Base-by-base conservation (phyloP, 92 coral and sea anemone genomes). In the Pocillopora grandis region DNA sequence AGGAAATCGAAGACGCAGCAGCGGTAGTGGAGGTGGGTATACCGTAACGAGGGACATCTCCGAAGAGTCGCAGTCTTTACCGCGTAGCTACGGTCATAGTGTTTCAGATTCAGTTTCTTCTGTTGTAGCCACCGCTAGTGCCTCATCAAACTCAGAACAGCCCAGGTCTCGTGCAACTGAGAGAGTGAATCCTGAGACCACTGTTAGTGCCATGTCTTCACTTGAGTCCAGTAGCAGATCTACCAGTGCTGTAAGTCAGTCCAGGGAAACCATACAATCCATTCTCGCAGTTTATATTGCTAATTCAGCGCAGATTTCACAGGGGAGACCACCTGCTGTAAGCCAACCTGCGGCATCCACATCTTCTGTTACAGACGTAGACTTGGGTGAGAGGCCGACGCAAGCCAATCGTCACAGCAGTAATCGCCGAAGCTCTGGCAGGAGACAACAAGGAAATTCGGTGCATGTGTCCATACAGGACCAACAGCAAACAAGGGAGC, bases 401-500 rank as follows among this genome's bases (percentile, higher is more conserved):
- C 78, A 76, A 61, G 19, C 77, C 3, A 68, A 57, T 58, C 76
- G 31, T 9, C 77, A 66, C 55, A 62, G 21, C 31, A 71, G 72
- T 3, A 74, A 69, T 23, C 77, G 75, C 48, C 68, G 80, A 74
- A 73, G 71, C 33, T 49, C 84, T 35, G 78, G 83, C 65, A 88
- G 80, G 31, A 85, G 90, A 55, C 81, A 71, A 62, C 91, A 88
- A 67, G 80, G 91, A 49, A 90, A 91, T 17, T 91, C 97, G 23
- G 95, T 93, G 16, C 92, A 93, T 77, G 62, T 93, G 69, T 93
- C 93, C 75, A 93, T 93, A n/a, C 88, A 79, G 76, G 97, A 93
- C 73, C 88, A 86, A 19, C 94, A 91, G 71, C 89, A 71, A 36
- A 16, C 56, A 12, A 75, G 86, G 33, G 84, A 74, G 68, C 85